Evolutionary conservation across 2,797 vertebrate genomes (phyloP), one percentile per base, ranked within the genome.

Genomic region (Xerus rutilus): DNA sequence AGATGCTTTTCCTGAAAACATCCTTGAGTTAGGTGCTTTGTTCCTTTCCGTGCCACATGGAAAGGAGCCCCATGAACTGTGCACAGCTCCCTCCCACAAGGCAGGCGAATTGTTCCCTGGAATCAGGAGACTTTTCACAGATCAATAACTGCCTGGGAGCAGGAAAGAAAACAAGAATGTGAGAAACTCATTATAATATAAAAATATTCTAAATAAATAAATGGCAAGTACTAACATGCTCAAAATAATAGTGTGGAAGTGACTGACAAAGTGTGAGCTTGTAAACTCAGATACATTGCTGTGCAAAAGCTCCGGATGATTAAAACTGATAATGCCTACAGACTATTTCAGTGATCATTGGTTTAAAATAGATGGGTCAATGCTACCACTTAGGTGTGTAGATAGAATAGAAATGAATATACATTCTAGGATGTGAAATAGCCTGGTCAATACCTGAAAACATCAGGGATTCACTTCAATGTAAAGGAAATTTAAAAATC

Each of bases 191-290:
- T 97, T 97, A 97, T 93, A 96, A 96, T 95, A 97, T 74, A 92
- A 97, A 96, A 97, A 96, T 89, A 77, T 96, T 96, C 87, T 20
- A 74, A 54, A 89, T 21, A 74, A 73, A 88, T 25, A 89, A 97
- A 92, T 54, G 74, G 94, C 88, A 84, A 87, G 89, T 95, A 93
- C 95, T 95, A 90, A 94, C 86, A 96, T 13, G 62, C 72, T 93
- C 72, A 72, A 95, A 97, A 96, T 97, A 95, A 97, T 96, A 94
- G 97, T 94, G 96, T 97, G 83, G 96, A 96, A 97, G 93, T 97
- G 93, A 95, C 88, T 97, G 97, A 97, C 97, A 96, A 96, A 93
- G 97, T 97, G 97, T 85, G 97, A 97, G 97, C 95, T 96, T 89
- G 95, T 90, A 89, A 97, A 95, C 92, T 78, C 96, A 45, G 89